A percentile compares a stretch with the other conserved stretches of the same genome.
phyloP scores from a whole-genome alignment of 2,888 invertebrate genomes.

The Brachypterus glaber region DNA sequence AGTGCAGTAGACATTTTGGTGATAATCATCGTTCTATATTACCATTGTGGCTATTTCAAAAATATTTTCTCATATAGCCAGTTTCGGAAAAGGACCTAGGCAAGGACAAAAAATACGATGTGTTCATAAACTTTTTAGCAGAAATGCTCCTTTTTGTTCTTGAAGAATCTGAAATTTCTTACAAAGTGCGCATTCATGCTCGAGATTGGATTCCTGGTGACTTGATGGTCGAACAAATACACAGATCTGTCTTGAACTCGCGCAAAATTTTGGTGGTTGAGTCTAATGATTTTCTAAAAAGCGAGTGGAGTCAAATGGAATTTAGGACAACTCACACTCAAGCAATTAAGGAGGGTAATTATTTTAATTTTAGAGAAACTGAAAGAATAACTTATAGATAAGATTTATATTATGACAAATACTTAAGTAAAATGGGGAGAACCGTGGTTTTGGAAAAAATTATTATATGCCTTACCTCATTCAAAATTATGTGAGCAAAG shows the following conservation, averaged over 20 bases:
- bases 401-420: slow-evolving; percentile 60
- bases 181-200: slow-evolving; percentile 62
- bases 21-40: slow-evolving; percentile 40
- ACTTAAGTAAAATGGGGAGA: slow-evolving; percentile 74
- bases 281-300: slow-evolving; percentile 61
- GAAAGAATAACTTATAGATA: slow-evolving; percentile 49
- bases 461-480: too few species aligned
- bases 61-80: slow-evolving; percentile 51
- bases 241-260: slow-evolving; percentile 60
- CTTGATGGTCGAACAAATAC: slow-evolving; percentile 62
- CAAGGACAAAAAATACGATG: slow-evolving; percentile 59
- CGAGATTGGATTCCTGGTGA: slow-evolving; percentile 68
- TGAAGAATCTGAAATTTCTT: slow-evolving; percentile 53
- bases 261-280: slow-evolving; percentile 60
- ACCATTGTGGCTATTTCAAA: slow-evolving; percentile 51
- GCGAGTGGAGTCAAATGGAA: slow-evolving; percentile 67
- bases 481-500: too few species aligned
- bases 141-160: slow-evolving; percentile 55
- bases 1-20: too few species aligned
- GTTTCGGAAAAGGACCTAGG: slow-evolving; percentile 62
- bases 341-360: slow-evolving; percentile 55
- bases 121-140: slow-evolving; percentile 63
- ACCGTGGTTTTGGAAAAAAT: slow-evolving; percentile 70
- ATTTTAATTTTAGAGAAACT: slow-evolving; percentile 61
- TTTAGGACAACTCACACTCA: slow-evolving; percentile 65